These are phyloP conservation scores for Tipula confusa DNA, from an alignment of 2,888 invertebrate species.

Conservation along the genomic window DNA sequence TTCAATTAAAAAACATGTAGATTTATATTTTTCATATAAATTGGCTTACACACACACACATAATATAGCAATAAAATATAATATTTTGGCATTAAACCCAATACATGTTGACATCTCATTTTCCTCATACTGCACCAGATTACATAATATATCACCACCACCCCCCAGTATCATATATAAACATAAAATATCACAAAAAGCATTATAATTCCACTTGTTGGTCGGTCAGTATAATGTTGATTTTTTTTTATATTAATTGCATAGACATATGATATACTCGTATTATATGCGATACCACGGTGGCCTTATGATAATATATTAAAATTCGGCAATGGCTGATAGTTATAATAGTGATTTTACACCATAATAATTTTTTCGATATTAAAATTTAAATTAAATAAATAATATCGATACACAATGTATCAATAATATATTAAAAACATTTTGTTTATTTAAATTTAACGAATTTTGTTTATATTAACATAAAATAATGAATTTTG, in stretches of 20 bases:
- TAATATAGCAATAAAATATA: not conserved
- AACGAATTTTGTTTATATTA: not conserved
- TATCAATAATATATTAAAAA: not conserved
- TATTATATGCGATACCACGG: not conserved
- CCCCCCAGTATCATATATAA: too few relatives aligned
- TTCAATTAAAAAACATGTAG: constrained; percentile 14
- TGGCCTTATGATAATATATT: not conserved
- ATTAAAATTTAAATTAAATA: constrained; percentile 3
- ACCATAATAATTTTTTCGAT: not conserved
- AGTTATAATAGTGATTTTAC: not conserved
- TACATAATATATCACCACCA: not conserved
- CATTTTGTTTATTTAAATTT: not conserved
- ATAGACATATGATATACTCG: too few relatives aligned
- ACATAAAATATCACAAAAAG: not conserved
- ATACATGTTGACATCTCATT: not conserved
- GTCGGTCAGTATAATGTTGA: not conserved
- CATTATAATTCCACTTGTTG: not conserved
- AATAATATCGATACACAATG: not conserved
- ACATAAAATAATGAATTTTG: not conserved
- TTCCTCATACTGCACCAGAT: not conserved
- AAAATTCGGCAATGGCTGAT: not conserved
- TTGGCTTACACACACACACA: not conserved
- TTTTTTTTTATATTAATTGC: not conserved
- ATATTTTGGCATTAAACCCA: not conserved
- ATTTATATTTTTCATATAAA: not conserved